Base-by-base conservation (phyloP, 1,140 invertebrate genomes). In the Zeugodacus cucurbitae region DNA sequence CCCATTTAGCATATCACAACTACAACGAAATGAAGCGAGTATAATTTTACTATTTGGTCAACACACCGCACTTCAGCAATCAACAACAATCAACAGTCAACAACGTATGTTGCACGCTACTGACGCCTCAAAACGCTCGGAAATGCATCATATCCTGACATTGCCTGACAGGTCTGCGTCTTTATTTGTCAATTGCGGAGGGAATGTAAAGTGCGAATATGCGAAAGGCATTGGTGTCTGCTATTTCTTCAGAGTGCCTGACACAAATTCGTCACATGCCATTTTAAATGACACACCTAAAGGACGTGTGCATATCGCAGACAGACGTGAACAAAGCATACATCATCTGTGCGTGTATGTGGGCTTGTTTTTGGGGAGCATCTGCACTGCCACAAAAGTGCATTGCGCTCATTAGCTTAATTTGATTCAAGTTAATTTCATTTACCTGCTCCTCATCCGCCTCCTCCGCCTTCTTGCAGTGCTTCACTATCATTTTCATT, bases 331-430 rank as follows among this genome's bases (percentile, higher is more conserved):
- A 34, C 32, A 37, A 32, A 41, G 41, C 11, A 29, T 44, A n/a
- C 26, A 26, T 82, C 74, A 11, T 82, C n/a, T 44, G 44, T 26
- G 74, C 20, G 41, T 44, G 3, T 14, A 48, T 44, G 22, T 82
- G 3, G 48, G 37, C 48, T 82, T 82, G 44, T 82, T 48, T 78
- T 41, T 26, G 41, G 41, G n/a, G 26, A 82, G 44, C n/a, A 82
- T 54, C 41, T 82, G 74, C 74, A 82, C 74, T 82, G 74, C 74
- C 74, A 29, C 74, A 82, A 82, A 82, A 82, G 74, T 82, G 74
- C 74, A 82, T 82, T 41, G 74, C 74, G 41, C 74, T 82, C 74
- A 82, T 82, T 82, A 82, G 74, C 74, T 54, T 82, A 82, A 82
- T 82, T 82, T 82, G 44, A 82, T 82, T 54, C 44, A n/a, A 82